Conservation (phyloP, 2,113 vertebrate genomes). For the Hoplias malabaricus region DNA sequence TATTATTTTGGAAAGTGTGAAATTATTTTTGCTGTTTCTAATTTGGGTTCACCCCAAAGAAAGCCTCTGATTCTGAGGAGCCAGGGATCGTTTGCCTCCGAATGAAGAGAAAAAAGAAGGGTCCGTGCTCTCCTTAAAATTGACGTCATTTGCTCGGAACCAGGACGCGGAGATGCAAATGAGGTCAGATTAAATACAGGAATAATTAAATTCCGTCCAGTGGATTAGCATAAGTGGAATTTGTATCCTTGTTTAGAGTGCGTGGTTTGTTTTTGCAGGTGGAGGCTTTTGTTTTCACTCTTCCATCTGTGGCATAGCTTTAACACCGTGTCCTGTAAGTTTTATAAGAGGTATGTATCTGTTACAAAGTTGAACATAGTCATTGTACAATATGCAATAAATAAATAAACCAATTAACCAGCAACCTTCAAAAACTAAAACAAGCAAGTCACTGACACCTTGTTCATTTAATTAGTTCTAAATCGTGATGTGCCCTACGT, state of each 20-base stretch:
- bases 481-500: too few relatives aligned
- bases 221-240: not conserved
- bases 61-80: too few relatives aligned
- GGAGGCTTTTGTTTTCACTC: not conserved
- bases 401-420: too few relatives aligned
- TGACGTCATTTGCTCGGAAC: conserved; percentile 8
- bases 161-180: not conserved
- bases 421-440: too few relatives aligned
- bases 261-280: not conserved
- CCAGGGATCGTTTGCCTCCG: too few relatives aligned
- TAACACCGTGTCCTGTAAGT: not conserved
- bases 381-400: too few relatives aligned
- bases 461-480: too few relatives aligned
- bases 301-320: not conserved
- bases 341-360: too few relatives aligned
- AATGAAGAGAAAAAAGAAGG: not conserved
- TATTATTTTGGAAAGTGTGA: not conserved
- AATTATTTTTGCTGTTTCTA: not conserved
- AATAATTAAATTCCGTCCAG: not conserved
- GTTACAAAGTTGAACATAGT: too few relatives aligned
- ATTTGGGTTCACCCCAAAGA: not conserved
- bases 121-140: conserved; percentile 1
- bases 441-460: too few relatives aligned
- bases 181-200: not conserved
- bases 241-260: not conserved